Evolutionary conservation across 2,113 vertebrate species (phyloP).

Genomic region (Edolisoma coerulescens): DNA sequence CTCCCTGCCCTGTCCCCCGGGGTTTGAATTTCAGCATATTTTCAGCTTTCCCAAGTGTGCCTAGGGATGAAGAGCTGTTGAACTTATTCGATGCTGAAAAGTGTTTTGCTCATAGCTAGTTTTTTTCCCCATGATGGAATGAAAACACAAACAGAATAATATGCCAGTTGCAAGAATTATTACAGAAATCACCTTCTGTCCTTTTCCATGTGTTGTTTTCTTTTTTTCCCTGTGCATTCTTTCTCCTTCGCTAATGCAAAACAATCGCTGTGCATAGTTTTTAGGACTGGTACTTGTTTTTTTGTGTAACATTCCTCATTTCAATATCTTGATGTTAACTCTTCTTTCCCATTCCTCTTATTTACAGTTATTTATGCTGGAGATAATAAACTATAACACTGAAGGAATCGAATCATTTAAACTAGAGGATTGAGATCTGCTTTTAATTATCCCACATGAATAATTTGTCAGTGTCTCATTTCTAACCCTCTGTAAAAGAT

Average conservation of each 20-base stretch:
- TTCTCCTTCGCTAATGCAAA: not conserved
- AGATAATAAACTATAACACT: not conserved
- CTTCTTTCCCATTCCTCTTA: not conserved
- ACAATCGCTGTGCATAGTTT: fast-evolving
- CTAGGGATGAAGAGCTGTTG: not conserved
- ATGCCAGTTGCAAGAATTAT: not conserved
- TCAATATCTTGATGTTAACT: not conserved
- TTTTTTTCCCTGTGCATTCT: fast-evolving
- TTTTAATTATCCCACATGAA: not conserved
- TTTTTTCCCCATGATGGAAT: not conserved
- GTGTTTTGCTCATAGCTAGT: not conserved
- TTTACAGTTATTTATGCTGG: not conserved
- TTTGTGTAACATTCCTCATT: not conserved
- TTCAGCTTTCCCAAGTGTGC: not conserved
- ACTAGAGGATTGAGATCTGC: not conserved
- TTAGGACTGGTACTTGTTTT: not conserved
- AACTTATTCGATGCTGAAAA: not conserved
- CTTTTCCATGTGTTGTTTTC: not conserved
- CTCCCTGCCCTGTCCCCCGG: fast-evolving
- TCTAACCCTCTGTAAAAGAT: not conserved
- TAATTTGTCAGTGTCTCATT: not conserved
- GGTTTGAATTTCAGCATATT: not conserved
- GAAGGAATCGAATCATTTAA: not conserved
- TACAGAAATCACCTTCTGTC: not conserved
- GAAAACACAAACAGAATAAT: not conserved